Evolutionary conservation across 2,797 vertebrate genomes (phyloP), one percentile per base, ranked within the genome.

Genomic region (Gadopsis marmoratus): DNA sequence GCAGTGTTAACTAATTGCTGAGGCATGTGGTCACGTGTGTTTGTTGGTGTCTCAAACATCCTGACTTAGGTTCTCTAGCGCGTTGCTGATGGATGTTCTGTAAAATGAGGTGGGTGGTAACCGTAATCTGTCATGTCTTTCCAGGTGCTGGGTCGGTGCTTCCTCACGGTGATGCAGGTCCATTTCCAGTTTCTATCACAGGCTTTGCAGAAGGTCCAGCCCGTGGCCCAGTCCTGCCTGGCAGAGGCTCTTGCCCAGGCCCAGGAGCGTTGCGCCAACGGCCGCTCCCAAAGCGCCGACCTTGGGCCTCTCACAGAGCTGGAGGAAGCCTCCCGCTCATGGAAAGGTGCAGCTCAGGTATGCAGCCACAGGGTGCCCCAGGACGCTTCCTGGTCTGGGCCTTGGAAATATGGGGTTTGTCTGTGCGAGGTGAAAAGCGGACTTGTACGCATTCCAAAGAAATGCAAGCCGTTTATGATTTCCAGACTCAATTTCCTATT

Each of bases 161-260:
- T 99, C 94, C 91, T 99, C 94, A 99, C 98, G 0, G 98, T 99
- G 94, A 97, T 99, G 96, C 98, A 99, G 94, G 98, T 99, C 90
- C 98, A 99, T 93, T 99, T 99, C 92, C 98, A 99, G 95, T 99
- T 99, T 94, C 93, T 99, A 79, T 99, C 98, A 1, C 98, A 99
- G 74, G 98, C 98, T 3, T 82, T 99, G 91, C 98, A 99, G 95
- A 99, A 99, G 80, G 97, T 99, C 48, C 98, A 99, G 92, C 98
- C 98, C 0, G 97, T 99, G 92, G 97, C 97, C 9, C 97, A 99
- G 93, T 97, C 97, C 21, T 99, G 97, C 90, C 96, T 99, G 93
- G 96, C 97, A 0, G 98, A 99, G 89, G 95, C 95, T 14, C 94
- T 96, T 53, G 97, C 96, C 4, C 96, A 98, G 78, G 95, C 97